These are phyloP conservation scores for Liolophura sinensis DNA, from an alignment of 1,140 invertebrate genomes.

Conservation along the genomic window DNA sequence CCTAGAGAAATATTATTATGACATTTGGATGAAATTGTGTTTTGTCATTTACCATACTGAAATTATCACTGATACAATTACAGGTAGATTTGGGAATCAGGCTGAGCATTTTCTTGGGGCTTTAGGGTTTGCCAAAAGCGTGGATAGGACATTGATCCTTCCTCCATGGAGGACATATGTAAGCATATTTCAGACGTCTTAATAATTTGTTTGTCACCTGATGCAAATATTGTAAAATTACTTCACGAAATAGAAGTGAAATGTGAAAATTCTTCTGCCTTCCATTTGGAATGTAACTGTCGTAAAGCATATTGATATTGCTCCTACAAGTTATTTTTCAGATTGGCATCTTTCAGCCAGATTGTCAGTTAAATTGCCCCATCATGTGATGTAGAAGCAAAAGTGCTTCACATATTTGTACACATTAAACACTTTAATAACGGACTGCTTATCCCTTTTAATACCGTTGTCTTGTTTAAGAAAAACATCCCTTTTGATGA, in stretches of 20 bases:
- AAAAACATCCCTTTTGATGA: conserved; percentile 78
- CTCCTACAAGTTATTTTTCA: neutral
- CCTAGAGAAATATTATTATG: neutral
- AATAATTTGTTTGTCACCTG: neutral
- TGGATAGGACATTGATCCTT: conserved; percentile 89
- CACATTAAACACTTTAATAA: neutral
- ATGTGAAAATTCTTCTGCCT: neutral
- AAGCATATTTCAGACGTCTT: conserved; percentile 13
- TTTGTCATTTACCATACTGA: neutral
- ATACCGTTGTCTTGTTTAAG: conserved; percentile 21
- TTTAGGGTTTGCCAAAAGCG: conserved; percentile 81
- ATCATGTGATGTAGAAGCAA: conserved; percentile 60
- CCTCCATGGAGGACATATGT: conserved; percentile 77
- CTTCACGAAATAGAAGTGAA: neutral
- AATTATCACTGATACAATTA: conserved; percentile 9
- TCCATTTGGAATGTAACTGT: neutral
- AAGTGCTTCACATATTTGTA: conserved; percentile 66
- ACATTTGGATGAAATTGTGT: conserved; percentile 4
- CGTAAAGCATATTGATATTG: no score
- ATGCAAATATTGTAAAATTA: neutral
- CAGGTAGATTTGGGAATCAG: conserved; percentile 86
- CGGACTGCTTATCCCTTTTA: no score
- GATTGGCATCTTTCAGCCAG: no score
- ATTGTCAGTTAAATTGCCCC: neutral
- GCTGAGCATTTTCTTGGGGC: conserved; percentile 93